A percentile compares a stretch with the other conserved stretches of the same genome.
Evolutionary conservation across 1,140 invertebrate genomes (phyloP).

Genomic region (Drosophila mayri): DNA sequence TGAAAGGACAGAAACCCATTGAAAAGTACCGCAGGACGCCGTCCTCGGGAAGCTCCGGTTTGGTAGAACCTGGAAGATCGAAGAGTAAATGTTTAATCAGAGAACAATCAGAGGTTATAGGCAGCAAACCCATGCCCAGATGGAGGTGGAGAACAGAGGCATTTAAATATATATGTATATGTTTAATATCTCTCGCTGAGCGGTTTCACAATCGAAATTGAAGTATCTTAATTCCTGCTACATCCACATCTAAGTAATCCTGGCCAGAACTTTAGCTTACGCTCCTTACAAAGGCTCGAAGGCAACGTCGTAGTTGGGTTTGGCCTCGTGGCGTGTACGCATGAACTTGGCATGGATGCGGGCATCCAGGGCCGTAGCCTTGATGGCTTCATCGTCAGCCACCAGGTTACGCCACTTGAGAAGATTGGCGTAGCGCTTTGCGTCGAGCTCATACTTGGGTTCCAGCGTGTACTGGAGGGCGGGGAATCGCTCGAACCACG

Average conservation of each 20-base stretch:
- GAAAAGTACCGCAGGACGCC: slow-evolving; percentile 92
- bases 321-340: slow-evolving; percentile 87
- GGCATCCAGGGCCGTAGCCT: slow-evolving; percentile 88
- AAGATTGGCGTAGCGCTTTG: slow-evolving; percentile 74
- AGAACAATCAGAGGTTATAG: not conserved
- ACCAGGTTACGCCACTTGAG: slow-evolving; percentile 88
- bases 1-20: slow-evolving; percentile 96
- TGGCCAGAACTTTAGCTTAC: not conserved
- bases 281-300: slow-evolving; percentile 39
- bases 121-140: not conserved
- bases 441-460: slow-evolving; percentile 64
- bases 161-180: not conserved
- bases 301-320: slow-evolving; percentile 89
- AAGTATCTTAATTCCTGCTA: slow-evolving; percentile 19
- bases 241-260: not conserved
- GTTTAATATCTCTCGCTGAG: slow-evolving; percentile 23
- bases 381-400: slow-evolving; percentile 90
- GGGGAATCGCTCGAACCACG: slow-evolving; percentile 91
- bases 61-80: slow-evolving; percentile 86
- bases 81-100: not conserved
- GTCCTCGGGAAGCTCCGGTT: slow-evolving; percentile 87
- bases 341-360: slow-evolving; percentile 91
- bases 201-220: slow-evolving; percentile 17
- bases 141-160: not conserved
- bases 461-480: slow-evolving; percentile 59